These are phyloP conservation scores for Melinopterus prodromus DNA, from an alignment of 2,888 invertebrate genomes.

Conservation along the genomic window DNA sequence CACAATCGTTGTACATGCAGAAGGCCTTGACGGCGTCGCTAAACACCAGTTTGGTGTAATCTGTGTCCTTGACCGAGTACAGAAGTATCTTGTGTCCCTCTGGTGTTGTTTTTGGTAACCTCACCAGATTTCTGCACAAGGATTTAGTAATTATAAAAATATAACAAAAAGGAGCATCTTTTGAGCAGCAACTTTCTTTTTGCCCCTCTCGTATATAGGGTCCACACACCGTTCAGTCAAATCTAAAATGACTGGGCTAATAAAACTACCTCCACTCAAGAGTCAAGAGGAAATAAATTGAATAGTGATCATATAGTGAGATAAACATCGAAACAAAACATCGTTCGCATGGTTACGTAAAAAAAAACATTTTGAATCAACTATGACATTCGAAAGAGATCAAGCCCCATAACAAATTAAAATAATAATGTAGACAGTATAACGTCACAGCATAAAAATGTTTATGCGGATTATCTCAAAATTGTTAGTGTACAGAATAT, in stretches of 20 bases:
- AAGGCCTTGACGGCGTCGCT: constrained; percentile 70
- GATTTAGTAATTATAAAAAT: constrained; percentile 14
- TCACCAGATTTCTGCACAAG: constrained; percentile 67
- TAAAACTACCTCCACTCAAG: too few relatives aligned
- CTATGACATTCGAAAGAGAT: not conserved
- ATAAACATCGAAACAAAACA: not conserved
- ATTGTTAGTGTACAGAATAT: constrained; percentile 21
- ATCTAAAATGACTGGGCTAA: too few relatives aligned
- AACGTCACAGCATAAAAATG: constrained; percentile 10
- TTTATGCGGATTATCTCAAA: constrained; percentile 10
- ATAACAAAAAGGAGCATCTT: too few relatives aligned
- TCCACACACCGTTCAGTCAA: too few relatives aligned
- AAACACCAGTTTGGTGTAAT: constrained; percentile 71
- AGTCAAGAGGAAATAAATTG: too few relatives aligned
- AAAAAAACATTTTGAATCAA: not conserved
- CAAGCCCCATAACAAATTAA: not conserved
- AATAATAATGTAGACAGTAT: constrained; percentile 15
- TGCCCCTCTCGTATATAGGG: too few relatives aligned
- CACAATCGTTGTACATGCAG: constrained; percentile 74
- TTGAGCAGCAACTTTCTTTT: too few relatives aligned
- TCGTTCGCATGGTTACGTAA: not conserved
- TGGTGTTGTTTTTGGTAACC: constrained; percentile 67
- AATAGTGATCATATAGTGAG: not conserved
- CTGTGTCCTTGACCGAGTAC: constrained; percentile 68
- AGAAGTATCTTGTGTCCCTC: constrained; percentile 71